Base-by-base conservation (phyloP, 1,140 invertebrate species). In the Laodelphax striatellus region DNA sequence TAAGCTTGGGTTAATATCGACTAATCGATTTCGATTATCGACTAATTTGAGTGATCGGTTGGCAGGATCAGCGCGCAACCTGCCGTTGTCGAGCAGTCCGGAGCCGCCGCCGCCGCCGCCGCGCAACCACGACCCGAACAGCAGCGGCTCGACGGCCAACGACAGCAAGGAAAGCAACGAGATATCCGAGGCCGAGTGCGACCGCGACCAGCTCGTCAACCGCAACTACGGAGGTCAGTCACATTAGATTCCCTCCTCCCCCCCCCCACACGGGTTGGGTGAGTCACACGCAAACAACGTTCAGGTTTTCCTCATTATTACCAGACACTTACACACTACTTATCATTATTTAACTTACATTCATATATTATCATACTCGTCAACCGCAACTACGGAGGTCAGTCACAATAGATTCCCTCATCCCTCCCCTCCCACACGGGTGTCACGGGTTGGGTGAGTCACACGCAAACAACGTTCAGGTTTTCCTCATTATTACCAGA, bases 91-190 rank as follows among this genome's bases (percentile, higher is more conserved):
- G 53, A 76, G 71, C 16, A 72, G 71, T 34, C 89, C 88, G 57
- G 88, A 90, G 77, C 88, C 88, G 38, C 88, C 88, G 64, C 86
- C 86, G 79, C 88, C 88, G 68, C 87, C 82, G 50, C 86, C 83
- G 56, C 78, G 83, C 66, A 87, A 80, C 65, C 84, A 86, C 68
- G 85, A 86, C 67, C 82, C 79, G 65, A 83, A 79, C 68, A 82
- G 78, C 65, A 82, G 81, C 66, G 85, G 82, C 43, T 87, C 85
- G 62, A 90, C 90, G 62, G 90, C 90, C 75, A 92, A 93, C 73
- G 88, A 92, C 71, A 90, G 87, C 70, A 92, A 92, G 75, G 90
- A 92, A 70, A 92, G 89, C 73, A 93, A 92, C 75, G 90, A 94
- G 75, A 90, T 92, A 72, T 92, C 89, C 70, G 91, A 94, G 77